Evolutionary conservation across 2,888 invertebrate species (phyloP).

Genomic region (Drosophila algonquin): DNA sequence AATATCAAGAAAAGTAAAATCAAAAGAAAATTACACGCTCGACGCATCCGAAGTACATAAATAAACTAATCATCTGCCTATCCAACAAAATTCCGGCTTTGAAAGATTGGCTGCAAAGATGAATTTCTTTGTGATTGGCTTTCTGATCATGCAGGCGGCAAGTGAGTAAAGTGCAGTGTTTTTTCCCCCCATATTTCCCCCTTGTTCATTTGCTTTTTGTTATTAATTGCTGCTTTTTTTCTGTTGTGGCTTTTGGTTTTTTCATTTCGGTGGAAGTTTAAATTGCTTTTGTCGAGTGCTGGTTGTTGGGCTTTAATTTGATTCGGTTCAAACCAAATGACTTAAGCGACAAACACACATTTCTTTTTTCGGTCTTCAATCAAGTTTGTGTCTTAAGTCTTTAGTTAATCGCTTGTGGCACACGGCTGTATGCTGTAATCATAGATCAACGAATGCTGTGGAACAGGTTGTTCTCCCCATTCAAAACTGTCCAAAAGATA

Average conservation of each 20-base stretch:
- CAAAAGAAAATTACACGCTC: conserved; percentile 46
- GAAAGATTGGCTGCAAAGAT: conserved; percentile 57
- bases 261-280: background rate
- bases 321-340: conserved; percentile 22
- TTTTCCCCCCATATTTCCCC: background rate
- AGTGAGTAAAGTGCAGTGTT: conserved; percentile 70
- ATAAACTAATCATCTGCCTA: conserved; percentile 44
- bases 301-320: conserved; percentile 9
- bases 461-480: conserved; percentile 3
- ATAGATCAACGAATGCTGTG: conserved; percentile 12
- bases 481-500: conserved; percentile 5
- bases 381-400: conserved; percentile 66
- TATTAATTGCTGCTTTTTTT: conserved; percentile 25
- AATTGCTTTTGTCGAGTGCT: conserved; percentile 21
- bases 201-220: conserved; percentile 1
- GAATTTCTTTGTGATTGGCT: conserved; percentile 82
- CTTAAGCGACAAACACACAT: conserved; percentile 32
- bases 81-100: conserved; percentile 40
- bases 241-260: conserved; percentile 2
- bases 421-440: conserved; percentile 32
- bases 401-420: conserved; percentile 42
- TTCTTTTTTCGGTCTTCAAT: conserved; percentile 6
- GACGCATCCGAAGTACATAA: conserved; percentile 46
- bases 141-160: conserved; percentile 82
- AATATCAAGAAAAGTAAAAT: conserved; percentile 43